A percentile compares a stretch with the other conserved stretches of the same genome.
These are phyloP conservation scores for Tachypleus tridentatus DNA, from an alignment of 1,140 invertebrate species.

Conservation along the genomic window DNA sequence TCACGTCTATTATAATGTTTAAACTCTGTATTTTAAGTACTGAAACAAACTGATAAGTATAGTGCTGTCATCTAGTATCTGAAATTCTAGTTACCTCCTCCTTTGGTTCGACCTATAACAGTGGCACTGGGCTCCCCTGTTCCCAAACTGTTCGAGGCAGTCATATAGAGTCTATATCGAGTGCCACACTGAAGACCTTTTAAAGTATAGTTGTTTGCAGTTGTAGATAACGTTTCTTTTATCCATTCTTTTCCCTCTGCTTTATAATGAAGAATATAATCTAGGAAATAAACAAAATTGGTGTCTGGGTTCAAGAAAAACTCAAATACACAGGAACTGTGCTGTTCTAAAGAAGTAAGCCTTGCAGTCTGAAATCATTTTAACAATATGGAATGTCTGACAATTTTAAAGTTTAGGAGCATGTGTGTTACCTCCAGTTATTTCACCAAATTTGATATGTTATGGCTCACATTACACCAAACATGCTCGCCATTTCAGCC, in stretches of 20 bases:
- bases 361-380: no score
- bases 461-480: no score
- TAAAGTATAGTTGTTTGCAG: constrained; percentile 16
- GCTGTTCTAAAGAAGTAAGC: no score
- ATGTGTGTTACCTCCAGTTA: no score
- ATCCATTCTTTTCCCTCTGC: constrained; percentile 18
- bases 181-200: constrained; percentile 67
- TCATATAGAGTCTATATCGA: constrained; percentile 70
- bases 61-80: no score
- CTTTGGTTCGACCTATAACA: constrained; percentile 18
- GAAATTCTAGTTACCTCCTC: constrained; percentile 8
- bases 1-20: no score
- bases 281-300: constrained; percentile 2
- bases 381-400: neutral
- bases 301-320: no score
- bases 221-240: constrained; percentile 17
- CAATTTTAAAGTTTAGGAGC: neutral
- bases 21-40: no score
- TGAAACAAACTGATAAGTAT: no score
- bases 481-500: no score
- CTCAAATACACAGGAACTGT: no score
- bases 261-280: constrained; percentile 22
- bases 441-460: no score
- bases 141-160: constrained; percentile 74
- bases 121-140: constrained; percentile 59